A percentile compares a stretch with the other conserved stretches of the same genome.
Evolutionary conservation across 2,888 invertebrate genomes (phyloP).

Genomic region (Amphipyra berbera): DNA sequence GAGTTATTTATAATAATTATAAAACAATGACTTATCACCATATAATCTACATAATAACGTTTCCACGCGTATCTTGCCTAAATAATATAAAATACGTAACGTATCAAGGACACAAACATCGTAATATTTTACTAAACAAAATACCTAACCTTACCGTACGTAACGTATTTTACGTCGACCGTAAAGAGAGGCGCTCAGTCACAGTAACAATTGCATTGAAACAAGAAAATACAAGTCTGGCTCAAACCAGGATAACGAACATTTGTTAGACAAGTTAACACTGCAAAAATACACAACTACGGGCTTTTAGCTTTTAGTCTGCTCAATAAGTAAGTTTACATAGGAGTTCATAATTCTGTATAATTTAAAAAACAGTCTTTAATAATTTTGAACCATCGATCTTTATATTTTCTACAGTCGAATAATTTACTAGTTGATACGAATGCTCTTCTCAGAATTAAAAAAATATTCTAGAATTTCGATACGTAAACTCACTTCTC

Average conservation of each 20-base stretch:
- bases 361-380: neutral
- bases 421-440: no score
- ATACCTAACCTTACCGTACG: neutral
- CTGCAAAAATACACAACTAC: constrained; percentile 11
- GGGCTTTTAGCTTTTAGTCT: neutral
- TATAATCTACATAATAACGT: neutral
- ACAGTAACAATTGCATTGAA: constrained; percentile 32
- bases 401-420: no score
- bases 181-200: constrained; percentile 36
- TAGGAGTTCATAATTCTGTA: neutral
- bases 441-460: no score
- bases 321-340: constrained; percentile 21
- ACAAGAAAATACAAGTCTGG: constrained; percentile 31
- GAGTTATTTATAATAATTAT: neutral
- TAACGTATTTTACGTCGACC: constrained; percentile 7
- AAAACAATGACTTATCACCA: neutral
- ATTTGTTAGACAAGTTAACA: constrained; percentile 32
- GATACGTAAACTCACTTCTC: constrained; percentile 28
- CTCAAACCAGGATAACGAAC: constrained; percentile 18
- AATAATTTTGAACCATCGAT: neutral
- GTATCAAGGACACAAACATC: constrained; percentile 1
- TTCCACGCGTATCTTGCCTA: neutral
- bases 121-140: constrained; percentile 7
- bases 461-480: no score
- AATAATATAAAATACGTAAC: neutral